Evolutionary conservation across 2,797 vertebrate genomes (phyloP), one percentile per base, ranked within the genome.

Genomic region (Falco rusticolus): DNA sequence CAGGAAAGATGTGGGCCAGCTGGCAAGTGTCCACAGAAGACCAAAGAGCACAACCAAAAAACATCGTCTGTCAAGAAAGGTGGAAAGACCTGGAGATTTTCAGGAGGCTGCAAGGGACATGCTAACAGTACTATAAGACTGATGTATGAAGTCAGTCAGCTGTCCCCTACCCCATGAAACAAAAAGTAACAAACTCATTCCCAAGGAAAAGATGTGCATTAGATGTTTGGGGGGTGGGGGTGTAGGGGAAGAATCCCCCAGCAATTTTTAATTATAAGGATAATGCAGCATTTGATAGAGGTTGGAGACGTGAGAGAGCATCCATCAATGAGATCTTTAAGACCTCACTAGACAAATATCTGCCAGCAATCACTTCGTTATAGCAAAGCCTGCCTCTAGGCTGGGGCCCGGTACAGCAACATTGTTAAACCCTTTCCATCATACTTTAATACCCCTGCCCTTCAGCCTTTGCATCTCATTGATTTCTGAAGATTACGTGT

Each of bases 401-500:
- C 91, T 76, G 83, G 28, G 48, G 7, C 37, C 50, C 0, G 0
- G 51, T 63, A 94, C 86, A 95, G 93, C 84, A 90, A 77, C 72
- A 33, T n/a, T 63, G 24, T 83, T 93, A 92, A 93, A 92, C 80
- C 89, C 64, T 80, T 70, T 86, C 84, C 39, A 74, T 43, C 69
- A n/a, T 8, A 21, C 10, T 39, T 70, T 70, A 77, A 92, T 86
- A 29, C 34, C 51, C 60, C 71, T 90, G 91, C 64, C 89, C 76
- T 85, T 88, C 86, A 90, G 76, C 86, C 88, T 74, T 43, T 29
- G 51, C 69, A 61, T 54, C 33, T 66, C 84, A 93, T 66, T 74
- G 93, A 90, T 93, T 93, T 93, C 87, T 86, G 64, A 93, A 69
- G 68, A 68, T 80, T n/a, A 37, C 34, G 54, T 26, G 33, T 59